Evolutionary conservation across 2,888 invertebrate genomes (phyloP).

Genomic region (Sacculina carcini): DNA sequence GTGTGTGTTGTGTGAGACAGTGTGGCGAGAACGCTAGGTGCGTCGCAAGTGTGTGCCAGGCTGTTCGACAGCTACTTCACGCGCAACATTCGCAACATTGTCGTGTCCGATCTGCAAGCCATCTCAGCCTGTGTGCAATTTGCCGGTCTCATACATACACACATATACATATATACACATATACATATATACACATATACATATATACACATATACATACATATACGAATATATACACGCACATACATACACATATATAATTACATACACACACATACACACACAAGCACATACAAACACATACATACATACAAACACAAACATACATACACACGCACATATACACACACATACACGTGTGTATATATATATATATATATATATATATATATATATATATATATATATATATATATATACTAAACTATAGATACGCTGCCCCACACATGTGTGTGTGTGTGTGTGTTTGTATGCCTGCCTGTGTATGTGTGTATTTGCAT

Average conservation of each 20-base stretch:
- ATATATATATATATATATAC: neutral
- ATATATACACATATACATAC: neutral
- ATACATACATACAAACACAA: too few species aligned
- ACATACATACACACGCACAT: neutral
- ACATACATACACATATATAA: too few species aligned
- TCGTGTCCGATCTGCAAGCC: slow-evolving; percentile 22
- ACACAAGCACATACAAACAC: too few species aligned
- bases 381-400: neutral
- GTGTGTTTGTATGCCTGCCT: neutral
- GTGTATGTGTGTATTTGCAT: slow-evolving; percentile 1
- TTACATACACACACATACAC: too few species aligned
- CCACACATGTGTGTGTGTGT: slow-evolving; percentile 1
- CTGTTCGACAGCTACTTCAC: slow-evolving; percentile 18
- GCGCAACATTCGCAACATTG: slow-evolving; percentile 19
- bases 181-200: neutral
- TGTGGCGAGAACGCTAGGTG: slow-evolving; percentile 22
- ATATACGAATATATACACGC: too few species aligned
- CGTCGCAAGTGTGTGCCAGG: slow-evolving; percentile 18
- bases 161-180: neutral
- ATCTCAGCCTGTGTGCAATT: slow-evolving; percentile 21
- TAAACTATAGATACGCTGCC: neutral
- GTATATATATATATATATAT: neutral
- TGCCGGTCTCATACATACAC: slow-evolving; percentile 18
- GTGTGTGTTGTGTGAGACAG: slow-evolving; percentile 16
- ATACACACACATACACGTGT: neutral